These are phyloP conservation scores for Embidobia sp. DNA, from an alignment of 2,888 invertebrate species.

Conservation along the genomic window DNA sequence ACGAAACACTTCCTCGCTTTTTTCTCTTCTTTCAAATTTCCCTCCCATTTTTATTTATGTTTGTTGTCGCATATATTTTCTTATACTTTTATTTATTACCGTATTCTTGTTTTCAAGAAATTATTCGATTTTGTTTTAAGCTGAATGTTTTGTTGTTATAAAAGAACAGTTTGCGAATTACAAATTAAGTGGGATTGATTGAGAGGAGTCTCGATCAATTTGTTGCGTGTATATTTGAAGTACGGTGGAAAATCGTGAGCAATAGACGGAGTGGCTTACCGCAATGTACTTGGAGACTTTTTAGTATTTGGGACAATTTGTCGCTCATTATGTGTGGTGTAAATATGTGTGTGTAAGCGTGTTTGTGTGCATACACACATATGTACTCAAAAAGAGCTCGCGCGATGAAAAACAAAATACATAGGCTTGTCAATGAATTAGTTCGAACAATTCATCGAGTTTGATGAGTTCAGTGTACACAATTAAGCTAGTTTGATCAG, in stretches of 20 bases:
- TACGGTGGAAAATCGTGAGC: not conserved
- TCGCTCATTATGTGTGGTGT: constrained; percentile 42
- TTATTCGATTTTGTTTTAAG: no score
- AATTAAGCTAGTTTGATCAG: no score
- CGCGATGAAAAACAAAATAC: constrained; percentile 23
- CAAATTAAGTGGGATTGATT: not conserved
- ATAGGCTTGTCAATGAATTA: no score
- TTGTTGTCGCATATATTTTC: not conserved
- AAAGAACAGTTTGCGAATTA: not conserved
- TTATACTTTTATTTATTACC: not conserved
- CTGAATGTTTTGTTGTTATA: no score
- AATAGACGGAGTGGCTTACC: constrained; percentile 11
- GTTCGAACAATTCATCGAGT: no score
- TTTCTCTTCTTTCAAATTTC: not conserved
- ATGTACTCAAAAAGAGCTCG: constrained; percentile 29
- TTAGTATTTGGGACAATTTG: constrained; percentile 41
- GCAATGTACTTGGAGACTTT: constrained; percentile 46
- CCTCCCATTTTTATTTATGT: not conserved
- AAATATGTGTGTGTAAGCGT: constrained; percentile 49
- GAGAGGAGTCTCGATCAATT: constrained; percentile 1
- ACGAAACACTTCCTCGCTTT: not conserved
- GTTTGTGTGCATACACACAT: constrained; percentile 33
- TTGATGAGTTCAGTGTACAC: no score
- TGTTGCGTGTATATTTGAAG: constrained; percentile 8
- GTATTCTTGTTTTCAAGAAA: no score